Percentiles rank a stretch among this genome's conserved stretches.
Conservation (phyloP, 92 coral and sea anemone species). For the Epizoanthus ramosus region DNA sequence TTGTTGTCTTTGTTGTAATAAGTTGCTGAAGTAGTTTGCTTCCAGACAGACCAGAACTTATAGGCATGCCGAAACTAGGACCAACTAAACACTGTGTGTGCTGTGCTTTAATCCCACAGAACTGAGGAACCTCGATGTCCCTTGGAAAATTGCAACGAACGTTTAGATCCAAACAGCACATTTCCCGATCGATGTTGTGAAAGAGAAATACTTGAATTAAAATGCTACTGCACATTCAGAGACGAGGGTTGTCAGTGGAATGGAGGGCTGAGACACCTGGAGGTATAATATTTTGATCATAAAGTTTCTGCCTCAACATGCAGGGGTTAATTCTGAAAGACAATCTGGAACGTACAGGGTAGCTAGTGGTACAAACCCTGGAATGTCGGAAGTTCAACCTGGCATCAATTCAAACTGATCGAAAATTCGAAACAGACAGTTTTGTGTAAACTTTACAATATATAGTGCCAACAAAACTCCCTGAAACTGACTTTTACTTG, state of each 20-base stretch:
- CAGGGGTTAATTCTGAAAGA: neutral
- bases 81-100: too few species aligned
- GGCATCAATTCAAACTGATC: neutral
- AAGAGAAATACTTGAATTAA: slow-evolving; percentile 47
- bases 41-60: too few species aligned
- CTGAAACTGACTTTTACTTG: too few species aligned
- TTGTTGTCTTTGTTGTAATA: too few species aligned
- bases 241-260: slow-evolving; percentile 53
- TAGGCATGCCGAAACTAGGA: too few species aligned
- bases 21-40: too few species aligned
- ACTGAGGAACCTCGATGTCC: neutral
- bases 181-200: slow-evolving; percentile 56
- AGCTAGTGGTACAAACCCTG: neutral
- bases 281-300: neutral
- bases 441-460: neutral
- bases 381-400: too few species aligned
- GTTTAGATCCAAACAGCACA: neutral
- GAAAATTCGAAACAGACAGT: neutral
- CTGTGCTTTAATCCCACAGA: neutral
- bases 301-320: neutral
- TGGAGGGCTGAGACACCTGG: slow-evolving; percentile 39
- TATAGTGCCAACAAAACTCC: neutral
- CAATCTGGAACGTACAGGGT: too few species aligned
- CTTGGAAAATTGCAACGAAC: slow-evolving; percentile 3
- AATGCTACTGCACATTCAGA: slow-evolving; percentile 45